Evolutionary conservation across 2,113 vertebrate genomes (phyloP).

Genomic region (Pangasianodon gigas): DNA sequence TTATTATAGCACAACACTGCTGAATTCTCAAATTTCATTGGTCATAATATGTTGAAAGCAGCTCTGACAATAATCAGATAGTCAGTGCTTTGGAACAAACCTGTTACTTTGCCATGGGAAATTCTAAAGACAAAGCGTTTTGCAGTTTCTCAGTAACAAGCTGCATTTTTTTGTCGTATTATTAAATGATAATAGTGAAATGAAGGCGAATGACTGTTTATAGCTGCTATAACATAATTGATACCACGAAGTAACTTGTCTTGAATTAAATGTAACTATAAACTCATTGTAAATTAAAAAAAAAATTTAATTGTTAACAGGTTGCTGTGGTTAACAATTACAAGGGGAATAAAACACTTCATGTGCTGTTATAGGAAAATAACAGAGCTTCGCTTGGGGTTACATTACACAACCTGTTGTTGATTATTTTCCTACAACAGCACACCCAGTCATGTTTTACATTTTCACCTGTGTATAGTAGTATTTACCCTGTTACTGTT

Average conservation of each 20-base stretch:
- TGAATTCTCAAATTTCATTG: background rate
- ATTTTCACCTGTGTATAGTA: background rate
- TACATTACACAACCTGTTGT: background rate
- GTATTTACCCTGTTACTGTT: background rate
- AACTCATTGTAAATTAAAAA: background rate
- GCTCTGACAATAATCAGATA: background rate
- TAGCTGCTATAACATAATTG: background rate
- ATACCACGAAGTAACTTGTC: background rate
- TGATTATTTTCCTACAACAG: background rate
- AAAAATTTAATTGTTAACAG: background rate
- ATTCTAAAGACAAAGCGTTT: background rate
- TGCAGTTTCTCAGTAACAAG: background rate
- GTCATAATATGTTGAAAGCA: conserved; percentile 1
- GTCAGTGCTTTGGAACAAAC: background rate
- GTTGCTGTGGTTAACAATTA: background rate
- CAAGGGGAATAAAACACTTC: background rate
- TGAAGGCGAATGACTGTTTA: background rate
- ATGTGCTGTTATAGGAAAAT: background rate
- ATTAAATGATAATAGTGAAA: background rate
- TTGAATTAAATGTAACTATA: background rate
- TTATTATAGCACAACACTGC: background rate
- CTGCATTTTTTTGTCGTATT: background rate
- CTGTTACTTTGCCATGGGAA: background rate
- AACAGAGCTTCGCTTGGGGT: background rate
- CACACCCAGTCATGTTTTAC: background rate